Percentiles rank a stretch among this genome's conserved stretches.
phyloP scores from a whole-genome alignment of 2,888 invertebrate species.

The Papilio protenor region DNA sequence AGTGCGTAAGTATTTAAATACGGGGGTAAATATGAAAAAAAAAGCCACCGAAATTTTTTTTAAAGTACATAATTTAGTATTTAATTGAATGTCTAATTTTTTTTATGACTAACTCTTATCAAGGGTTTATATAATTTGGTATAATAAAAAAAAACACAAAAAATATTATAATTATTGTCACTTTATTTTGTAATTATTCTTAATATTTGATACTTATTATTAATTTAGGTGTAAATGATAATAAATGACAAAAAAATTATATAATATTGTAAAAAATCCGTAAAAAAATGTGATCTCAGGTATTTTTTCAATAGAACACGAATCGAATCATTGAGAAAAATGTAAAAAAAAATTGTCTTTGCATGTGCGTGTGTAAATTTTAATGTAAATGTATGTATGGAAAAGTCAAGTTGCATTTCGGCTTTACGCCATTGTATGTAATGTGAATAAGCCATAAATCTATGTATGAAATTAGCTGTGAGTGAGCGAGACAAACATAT shows the following conservation, averaged over 20 bases:
- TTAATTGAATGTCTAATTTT: slow-evolving; percentile 44
- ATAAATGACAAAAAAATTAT: slow-evolving; percentile 48
- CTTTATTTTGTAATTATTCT: slow-evolving; percentile 48
- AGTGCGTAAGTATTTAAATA: slow-evolving; percentile 38
- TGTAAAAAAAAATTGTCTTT: slow-evolving; percentile 34
- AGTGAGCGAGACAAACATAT: background rate
- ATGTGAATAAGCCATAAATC: background rate
- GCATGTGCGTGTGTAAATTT: slow-evolving; percentile 40
- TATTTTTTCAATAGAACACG: slow-evolving; percentile 48
- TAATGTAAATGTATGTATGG: slow-evolving; percentile 31
- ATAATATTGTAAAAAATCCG: slow-evolving; percentile 48
- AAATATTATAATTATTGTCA: slow-evolving; percentile 50
- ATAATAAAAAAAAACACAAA: slow-evolving; percentile 46
- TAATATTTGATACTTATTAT: slow-evolving; percentile 60
- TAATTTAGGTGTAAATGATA: slow-evolving; percentile 57
- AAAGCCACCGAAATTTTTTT: slow-evolving; percentile 37
- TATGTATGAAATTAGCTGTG: background rate
- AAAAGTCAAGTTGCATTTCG: slow-evolving; percentile 35
- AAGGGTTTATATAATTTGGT: slow-evolving; percentile 44
- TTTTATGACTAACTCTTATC: slow-evolving; percentile 51
- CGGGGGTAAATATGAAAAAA: slow-evolving; percentile 34
- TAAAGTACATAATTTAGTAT: slow-evolving; percentile 49
- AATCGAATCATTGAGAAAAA: slow-evolving; percentile 32
- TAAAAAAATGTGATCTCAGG: slow-evolving; percentile 74
- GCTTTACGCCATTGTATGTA: slow-evolving; percentile 35